A percentile compares a stretch with the other conserved stretches of the same genome.
Conservation (phyloP, 1,140 invertebrate species). For the Drosophila aff. region DNA sequence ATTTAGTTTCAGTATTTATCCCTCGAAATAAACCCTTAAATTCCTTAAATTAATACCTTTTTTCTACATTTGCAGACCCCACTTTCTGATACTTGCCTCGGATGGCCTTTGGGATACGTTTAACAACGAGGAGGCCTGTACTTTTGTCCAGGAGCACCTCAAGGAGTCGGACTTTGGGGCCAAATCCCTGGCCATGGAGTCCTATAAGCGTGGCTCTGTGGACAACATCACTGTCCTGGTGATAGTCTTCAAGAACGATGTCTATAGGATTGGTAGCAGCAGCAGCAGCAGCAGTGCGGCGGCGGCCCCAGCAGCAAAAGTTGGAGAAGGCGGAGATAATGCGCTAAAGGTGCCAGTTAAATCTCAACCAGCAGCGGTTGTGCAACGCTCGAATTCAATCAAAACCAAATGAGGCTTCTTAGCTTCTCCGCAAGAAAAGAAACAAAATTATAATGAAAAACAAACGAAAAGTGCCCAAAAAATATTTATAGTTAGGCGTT, state of each 20-base stretch:
- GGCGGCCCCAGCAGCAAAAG: slow-evolving; percentile 3
- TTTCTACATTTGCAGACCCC: slow-evolving; percentile 86
- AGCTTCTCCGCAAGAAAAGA: slow-evolving; percentile 12
- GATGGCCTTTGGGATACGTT: slow-evolving; percentile 99
- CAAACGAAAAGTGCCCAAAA: slow-evolving; percentile 60
- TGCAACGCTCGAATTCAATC: slow-evolving; percentile 71
- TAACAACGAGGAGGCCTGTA: slow-evolving; percentile 96
- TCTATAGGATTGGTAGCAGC: slow-evolving; percentile 68
- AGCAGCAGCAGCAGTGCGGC: neutral
- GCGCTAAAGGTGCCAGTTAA: slow-evolving; percentile 46
- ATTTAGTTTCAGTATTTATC: too few relatives aligned
- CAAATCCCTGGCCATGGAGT: slow-evolving; percentile 94
- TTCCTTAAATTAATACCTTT: neutral
- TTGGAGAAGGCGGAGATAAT: slow-evolving; percentile 1
- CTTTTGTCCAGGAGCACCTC: slow-evolving; percentile 93
- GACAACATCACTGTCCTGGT: slow-evolving; percentile 98
- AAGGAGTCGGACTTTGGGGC: slow-evolving; percentile 95
- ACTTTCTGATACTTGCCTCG: slow-evolving; percentile 96
- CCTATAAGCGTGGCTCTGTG: slow-evolving; percentile 95
- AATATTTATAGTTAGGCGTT: slow-evolving; percentile 43
- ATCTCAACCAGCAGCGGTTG: slow-evolving; percentile 37
- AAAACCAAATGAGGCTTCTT: slow-evolving; percentile 62
- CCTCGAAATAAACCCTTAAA: neutral
- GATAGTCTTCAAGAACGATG: slow-evolving; percentile 91
- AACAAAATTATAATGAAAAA: slow-evolving; percentile 13